A percentile compares a stretch with the other conserved stretches of the same genome.
phyloP scores from a whole-genome alignment of 1,140 invertebrate species.

The Bicyclus anynana region DNA sequence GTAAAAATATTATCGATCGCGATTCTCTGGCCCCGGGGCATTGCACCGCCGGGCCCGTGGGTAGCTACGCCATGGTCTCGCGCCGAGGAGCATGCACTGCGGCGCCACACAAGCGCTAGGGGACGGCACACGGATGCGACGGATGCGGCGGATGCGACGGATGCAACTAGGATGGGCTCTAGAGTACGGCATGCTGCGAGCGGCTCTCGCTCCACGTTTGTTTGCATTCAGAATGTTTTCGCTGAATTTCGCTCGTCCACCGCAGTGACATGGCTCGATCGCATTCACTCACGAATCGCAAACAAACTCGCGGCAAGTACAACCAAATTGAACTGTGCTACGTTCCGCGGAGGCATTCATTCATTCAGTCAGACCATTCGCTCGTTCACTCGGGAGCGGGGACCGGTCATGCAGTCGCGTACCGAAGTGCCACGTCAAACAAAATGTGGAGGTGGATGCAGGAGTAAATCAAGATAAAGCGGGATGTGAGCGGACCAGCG shows the following conservation, averaged over 20 bases:
- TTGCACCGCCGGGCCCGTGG: too few species aligned
- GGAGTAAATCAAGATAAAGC: slow-evolving; percentile 52
- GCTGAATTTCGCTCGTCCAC: slow-evolving; percentile 74
- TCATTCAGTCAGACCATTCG: slow-evolving; percentile 1
- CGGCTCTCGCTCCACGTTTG: slow-evolving; percentile 35
- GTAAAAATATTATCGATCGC: too few species aligned
- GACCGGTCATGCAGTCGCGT: slow-evolving; percentile 24
- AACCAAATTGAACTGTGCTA: slow-evolving; percentile 60
- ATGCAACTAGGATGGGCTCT: slow-evolving; percentile 28
- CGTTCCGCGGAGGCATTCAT: slow-evolving; percentile 15
- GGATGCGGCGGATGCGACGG: slow-evolving; percentile 53
- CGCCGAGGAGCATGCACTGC: slow-evolving; percentile 58
- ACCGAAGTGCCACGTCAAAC: slow-evolving; percentile 35
- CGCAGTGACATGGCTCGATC: slow-evolving; percentile 30
- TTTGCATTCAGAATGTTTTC: slow-evolving; percentile 57
- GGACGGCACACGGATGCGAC: slow-evolving; percentile 56
- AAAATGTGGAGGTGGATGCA: slow-evolving; percentile 39
- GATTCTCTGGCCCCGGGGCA: too few species aligned
- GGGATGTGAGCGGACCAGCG: too few species aligned
- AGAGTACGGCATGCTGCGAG: slow-evolving; percentile 51
- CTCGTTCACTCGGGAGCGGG: slow-evolving; percentile 1
- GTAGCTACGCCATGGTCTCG: too few species aligned
- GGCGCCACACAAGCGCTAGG: slow-evolving; percentile 46
- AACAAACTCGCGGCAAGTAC: slow-evolving; percentile 61
- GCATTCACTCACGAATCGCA: slow-evolving; percentile 56